phyloP scores from a whole-genome alignment of 2,113 vertebrate genomes.

The Corythornis madagascariensis region DNA sequence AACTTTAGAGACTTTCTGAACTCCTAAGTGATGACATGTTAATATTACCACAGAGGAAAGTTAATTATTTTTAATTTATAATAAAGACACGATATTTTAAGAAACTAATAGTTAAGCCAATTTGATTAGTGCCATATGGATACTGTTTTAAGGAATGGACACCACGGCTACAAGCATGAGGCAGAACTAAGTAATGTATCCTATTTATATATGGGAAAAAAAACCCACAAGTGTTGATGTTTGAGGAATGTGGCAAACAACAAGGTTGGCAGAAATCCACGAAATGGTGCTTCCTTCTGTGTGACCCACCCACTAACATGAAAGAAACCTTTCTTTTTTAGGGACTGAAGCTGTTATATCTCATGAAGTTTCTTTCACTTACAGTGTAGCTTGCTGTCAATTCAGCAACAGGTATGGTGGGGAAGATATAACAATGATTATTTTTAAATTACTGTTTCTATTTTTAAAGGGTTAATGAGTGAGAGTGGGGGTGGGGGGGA shows the following conservation, averaged over 20 bases:
- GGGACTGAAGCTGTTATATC: not conserved
- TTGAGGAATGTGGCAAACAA: not conserved
- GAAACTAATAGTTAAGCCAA: constrained; percentile 63
- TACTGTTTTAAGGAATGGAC: constrained; percentile 47
- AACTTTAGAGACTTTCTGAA: constrained; percentile 42
- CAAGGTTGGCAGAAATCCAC: constrained; percentile 26
- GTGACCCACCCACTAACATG: not conserved
- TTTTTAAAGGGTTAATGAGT: not conserved
- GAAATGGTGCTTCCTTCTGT: not conserved
- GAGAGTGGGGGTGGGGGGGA: not conserved
- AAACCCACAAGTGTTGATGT: not conserved
- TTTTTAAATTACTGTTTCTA: not conserved
- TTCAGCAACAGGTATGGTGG: not conserved
- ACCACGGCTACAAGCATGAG: constrained; percentile 30
- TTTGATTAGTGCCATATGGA: constrained; percentile 75
- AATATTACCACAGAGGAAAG: constrained; percentile 37
- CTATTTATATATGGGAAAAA: constrained; percentile 35
- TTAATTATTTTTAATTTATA: constrained; percentile 17
- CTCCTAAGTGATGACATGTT: constrained; percentile 6
- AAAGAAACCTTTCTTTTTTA: not conserved
- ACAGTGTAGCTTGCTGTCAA: not conserved
- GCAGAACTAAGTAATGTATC: constrained; percentile 39
- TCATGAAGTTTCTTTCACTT: not conserved
- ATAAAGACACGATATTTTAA: constrained; percentile 72
- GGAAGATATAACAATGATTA: not conserved